Evolutionary conservation across 2,888 invertebrate genomes (phyloP), one percentile per base, ranked within the genome.

Genomic region (Idaea straminata): DNA sequence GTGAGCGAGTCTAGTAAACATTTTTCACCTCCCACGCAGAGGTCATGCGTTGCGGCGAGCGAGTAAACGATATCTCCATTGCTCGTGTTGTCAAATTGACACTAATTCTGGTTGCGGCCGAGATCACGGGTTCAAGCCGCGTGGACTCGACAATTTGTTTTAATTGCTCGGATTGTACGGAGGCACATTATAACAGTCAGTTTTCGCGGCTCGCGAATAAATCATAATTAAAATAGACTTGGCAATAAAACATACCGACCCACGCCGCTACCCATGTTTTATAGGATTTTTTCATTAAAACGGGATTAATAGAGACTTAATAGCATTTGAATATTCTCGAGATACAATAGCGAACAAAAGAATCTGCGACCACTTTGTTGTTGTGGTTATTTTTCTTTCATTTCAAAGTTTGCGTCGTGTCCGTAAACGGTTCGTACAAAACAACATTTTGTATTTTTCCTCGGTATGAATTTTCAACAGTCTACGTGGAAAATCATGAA

Each of bases 131-230:
- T 69, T 73, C 73, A 74, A 70, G 69, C 68, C 67, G 68, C 66
- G 58, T 66, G 65, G 61, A 66, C 64, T 62, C 59, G 69, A 62
- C 72, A 70, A 70, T 78, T 76, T 72, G 73, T 72, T 74, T 71
- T 78, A 81, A 79, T 80, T 80, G 79, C 71, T 62, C 61, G 65
- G 74, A 72, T 79, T 74, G 73, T 64, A 65, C 72, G 75, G 70
- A 47, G 47, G 47, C 47, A 10, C 10, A 47, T 47, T 47, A 74
- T 76, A 74, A 73, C 73, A 74, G 77, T 77, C 75, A 73, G 69
- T 70, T 71, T 71, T 64, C 77, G 73, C 38, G 76, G 73, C 78
- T 74, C 69, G 63, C 63, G 62, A 61, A 69, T 77, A 75, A 76
- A 78, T 81, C 75, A 76, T 73, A 76, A 76, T 76, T 74, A 71